Evolutionary conservation across 2,113 vertebrate genomes (phyloP).

Genomic region (Lipotes vexillifer): DNA sequence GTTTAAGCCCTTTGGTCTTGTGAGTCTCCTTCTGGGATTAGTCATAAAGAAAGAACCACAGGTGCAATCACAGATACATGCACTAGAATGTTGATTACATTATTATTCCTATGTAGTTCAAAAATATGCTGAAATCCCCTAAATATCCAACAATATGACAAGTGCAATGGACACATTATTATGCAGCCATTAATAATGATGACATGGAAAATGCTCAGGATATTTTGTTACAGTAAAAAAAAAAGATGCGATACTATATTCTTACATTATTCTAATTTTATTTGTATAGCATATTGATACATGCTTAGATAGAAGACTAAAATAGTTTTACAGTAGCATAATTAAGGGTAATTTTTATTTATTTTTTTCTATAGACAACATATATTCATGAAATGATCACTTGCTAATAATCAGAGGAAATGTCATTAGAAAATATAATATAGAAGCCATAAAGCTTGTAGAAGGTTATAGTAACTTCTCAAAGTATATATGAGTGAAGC

Average conservation of each 20-base stretch:
- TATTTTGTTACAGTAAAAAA: neutral
- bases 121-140: neutral
- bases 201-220: neutral
- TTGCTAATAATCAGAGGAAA: neutral
- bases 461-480: neutral
- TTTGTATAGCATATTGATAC: neutral
- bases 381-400: neutral
- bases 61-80: neutral
- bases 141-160: neutral
- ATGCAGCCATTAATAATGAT: neutral
- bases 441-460: neutral
- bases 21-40: neutral
- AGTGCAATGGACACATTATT: neutral
- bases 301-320: neutral
- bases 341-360: neutral
- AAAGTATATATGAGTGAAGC: neutral
- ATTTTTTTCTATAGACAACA: neutral
- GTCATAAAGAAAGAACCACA: neutral
- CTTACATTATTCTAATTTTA: neutral
- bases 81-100: neutral
- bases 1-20: neutral
- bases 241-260: neutral
- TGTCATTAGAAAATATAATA: neutral
- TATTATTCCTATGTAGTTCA: neutral
- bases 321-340: neutral